Conservation (phyloP, 30 jellyfish, hydroid and myxozoan species). For the Turritopsis dohrnii region DNA sequence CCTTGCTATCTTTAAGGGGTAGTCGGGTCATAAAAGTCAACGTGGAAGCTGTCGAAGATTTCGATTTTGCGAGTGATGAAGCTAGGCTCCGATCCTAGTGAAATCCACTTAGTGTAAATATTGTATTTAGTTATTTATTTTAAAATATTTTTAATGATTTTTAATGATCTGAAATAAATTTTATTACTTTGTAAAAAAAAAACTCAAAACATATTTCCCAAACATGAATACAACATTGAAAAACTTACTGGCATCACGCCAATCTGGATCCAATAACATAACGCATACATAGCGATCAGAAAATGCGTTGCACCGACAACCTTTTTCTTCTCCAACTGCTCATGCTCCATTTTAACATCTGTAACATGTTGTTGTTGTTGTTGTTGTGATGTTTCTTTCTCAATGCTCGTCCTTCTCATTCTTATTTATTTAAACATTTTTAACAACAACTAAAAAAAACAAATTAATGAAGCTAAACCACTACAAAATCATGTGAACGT, state of each 20-base stretch:
- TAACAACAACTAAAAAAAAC: neutral
- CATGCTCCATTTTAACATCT: neutral
- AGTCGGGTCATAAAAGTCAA: no score
- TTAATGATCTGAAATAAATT: no score
- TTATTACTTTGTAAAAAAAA: no score
- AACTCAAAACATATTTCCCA: no score
- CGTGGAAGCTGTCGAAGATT: no score
- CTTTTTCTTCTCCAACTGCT: neutral
- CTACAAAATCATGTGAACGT: neutral
- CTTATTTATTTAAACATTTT: neutral
- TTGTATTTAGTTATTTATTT: no score
- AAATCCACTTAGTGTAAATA: no score
- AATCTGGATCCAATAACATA: conserved; percentile 88
- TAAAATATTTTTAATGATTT: no score
- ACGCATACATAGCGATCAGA: conserved; percentile 61
- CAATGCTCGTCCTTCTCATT: conserved; percentile 1
- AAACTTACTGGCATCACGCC: conserved; percentile 92
- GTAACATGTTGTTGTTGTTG: neutral
- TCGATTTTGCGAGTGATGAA: no score
- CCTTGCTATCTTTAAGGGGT: no score
- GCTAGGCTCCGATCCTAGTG: no score
- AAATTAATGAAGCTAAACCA: neutral
- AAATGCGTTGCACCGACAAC: conserved; percentile 49
- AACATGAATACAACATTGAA: neutral
- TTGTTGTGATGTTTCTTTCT: neutral